Base-by-base conservation (phyloP, 92 coral and sea anemone genomes). In the Zoanthus gigantus region DNA sequence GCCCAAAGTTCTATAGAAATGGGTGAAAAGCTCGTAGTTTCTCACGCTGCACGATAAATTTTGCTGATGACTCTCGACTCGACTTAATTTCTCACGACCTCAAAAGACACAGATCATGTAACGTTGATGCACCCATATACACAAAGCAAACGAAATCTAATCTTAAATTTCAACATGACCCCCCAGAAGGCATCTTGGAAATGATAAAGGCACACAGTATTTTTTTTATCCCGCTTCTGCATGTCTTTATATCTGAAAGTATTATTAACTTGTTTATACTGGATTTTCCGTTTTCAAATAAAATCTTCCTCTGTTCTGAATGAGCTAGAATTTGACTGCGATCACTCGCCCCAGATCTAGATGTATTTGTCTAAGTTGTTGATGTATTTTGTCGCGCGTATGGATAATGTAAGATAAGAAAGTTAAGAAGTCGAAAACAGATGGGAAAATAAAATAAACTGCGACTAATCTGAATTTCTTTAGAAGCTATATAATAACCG, bases 111-210 rank as follows among this genome's bases (percentile, higher is more conserved):
- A 65, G 84, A 58, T 79, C 84, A n/a, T 34, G 14, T 79, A 23
- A 69, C 71, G 32, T 37, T 79, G 3, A 15, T 9, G 0, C 69
- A 79, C 73, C 42, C 84, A 16, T 50, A 17, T 60, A 58, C 34
- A 58, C 72, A 79, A 79, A 79, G 54, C 84, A 79, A 79, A 23
- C 58, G 84, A 79, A 79, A 79, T 79, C 53, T 50, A 31, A 79
- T 79, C 72, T 72, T 34, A 44, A 57, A 46, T 42, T 79, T 79
- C 46, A 79, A 34, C 34, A 47, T 57, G 11, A 77, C 44, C 45
- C 42, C 66, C 69, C 13, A 28, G 16, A 37, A 56, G 3, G 37
- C 54, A 79, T 31, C 46, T 79, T 53, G 71, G 23, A 17, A 2
- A 63, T 63, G 17, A 7, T 17, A 23, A 63, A 63, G n/a, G 28